These are phyloP conservation scores for Gymnopithys bicolor DNA, from an alignment of 2,797 vertebrate species.

Conservation along the genomic window DNA sequence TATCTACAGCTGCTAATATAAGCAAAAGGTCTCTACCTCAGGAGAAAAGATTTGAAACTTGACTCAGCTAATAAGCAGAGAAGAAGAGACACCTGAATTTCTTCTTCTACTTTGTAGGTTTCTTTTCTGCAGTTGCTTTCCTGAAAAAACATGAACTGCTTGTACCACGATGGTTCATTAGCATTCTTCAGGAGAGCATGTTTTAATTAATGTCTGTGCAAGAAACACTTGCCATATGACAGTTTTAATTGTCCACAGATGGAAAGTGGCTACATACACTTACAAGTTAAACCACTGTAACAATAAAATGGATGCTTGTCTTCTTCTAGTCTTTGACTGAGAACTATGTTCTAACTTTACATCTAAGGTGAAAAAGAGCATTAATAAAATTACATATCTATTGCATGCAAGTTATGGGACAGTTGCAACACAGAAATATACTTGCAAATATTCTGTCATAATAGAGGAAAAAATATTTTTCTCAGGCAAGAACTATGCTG, in stretches of 20 bases:
- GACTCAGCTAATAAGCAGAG: not conserved
- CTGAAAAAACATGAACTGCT: not conserved
- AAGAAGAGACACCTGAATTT: not conserved
- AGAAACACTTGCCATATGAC: rapidly evolving
- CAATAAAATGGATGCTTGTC: not conserved
- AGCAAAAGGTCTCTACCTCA: not conserved
- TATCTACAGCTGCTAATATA: not conserved
- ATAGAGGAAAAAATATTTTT: not conserved
- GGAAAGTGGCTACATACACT: not conserved
- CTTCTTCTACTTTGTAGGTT: not conserved
- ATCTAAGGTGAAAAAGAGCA: not conserved
- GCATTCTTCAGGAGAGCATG: not conserved
- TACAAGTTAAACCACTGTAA: not conserved
- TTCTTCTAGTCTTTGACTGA: not conserved
- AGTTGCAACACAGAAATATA: not conserved
- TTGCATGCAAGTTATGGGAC: not conserved
- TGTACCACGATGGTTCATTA: not conserved
- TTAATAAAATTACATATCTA: not conserved
- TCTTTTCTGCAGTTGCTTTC: not conserved
- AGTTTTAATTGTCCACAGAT: not conserved
- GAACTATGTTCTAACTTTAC: not conserved
- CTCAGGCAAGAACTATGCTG: not conserved
- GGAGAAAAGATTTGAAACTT: not conserved
- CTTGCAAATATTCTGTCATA: not conserved
- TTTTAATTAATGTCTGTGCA: not conserved